Base-by-base conservation (phyloP, 92 coral and sea anemone species). In the Actinernus sp. region DNA sequence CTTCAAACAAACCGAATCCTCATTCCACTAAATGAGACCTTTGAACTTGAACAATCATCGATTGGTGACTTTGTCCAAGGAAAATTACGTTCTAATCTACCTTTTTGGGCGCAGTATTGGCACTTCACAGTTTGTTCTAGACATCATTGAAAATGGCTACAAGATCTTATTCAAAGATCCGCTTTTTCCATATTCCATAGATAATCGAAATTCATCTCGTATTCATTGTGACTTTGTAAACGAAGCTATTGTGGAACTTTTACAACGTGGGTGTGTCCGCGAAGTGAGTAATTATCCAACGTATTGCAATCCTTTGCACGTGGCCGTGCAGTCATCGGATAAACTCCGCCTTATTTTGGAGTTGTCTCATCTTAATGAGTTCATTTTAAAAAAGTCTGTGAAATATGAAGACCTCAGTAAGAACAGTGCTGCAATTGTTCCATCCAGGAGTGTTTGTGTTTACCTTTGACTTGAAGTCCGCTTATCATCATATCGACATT, bases 301-400 rank as follows among this genome's bases (percentile, higher is more conserved):
- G 14, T 82, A 56, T 59, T 82, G 78, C 48, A 74, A 82, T 68
- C 89, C 83, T 23, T 66, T 82, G 26, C 73, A 83, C 38, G 79
- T 83, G 22, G 84, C 79, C 9, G 64, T 72, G 20, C 73, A 74
- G 34, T 49, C 65, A 31, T 64, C 74, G 14, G 84, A 84, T 6
- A 83, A 76, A 48, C 68, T 74, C 8, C 38, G 89, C 14, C 79
- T 83, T 5, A 75, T 83, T 50, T 68, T 83, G 30, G 67, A 83
- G 40, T 66, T 82, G 28, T 82, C 83, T 49, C 63, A 73, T 61
- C 45, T 82, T 6, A 82, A 82, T 34, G 55, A 40, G 3, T 57
- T 74, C 26, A 51, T 81, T 73, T 31, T 28, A 10, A 81, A 63
- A 32, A 63, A 65, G 68, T 58, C 69, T 38, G 61, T 81, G 34